Evolutionary conservation across 2,113 vertebrate species (phyloP).

Genomic region (Nerophis lumbriciformis): DNA sequence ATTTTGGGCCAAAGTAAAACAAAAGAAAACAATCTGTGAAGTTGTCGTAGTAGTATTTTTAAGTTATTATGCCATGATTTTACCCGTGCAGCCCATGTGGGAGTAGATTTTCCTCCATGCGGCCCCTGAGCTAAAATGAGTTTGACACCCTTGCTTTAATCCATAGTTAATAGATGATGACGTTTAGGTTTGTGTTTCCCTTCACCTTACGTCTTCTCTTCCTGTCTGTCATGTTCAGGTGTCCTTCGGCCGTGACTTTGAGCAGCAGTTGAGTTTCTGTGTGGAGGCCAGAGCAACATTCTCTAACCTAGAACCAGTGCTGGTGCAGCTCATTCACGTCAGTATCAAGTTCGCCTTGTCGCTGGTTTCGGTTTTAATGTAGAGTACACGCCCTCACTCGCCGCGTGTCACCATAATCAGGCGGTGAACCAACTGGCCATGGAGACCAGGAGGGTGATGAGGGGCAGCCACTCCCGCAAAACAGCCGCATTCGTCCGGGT

Average conservation of each 20-base stretch:
- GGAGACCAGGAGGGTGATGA: slow-evolving; percentile 94
- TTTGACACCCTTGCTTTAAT: too few species aligned
- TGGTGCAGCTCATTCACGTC: slow-evolving; percentile 93
- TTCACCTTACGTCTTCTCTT: background rate
- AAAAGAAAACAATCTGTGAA: too few species aligned
- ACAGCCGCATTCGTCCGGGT: slow-evolving; percentile 95
- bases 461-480: slow-evolving; percentile 91
- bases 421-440: slow-evolving; percentile 92
- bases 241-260: slow-evolving; percentile 95
- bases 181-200: background rate
- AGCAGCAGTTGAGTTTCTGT: slow-evolving; percentile 96
- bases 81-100: too few species aligned
- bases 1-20: too few species aligned
- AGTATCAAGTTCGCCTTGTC: slow-evolving; percentile 47
- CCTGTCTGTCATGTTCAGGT: slow-evolving; percentile 70
- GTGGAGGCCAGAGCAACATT: slow-evolving; percentile 93
- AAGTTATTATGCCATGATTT: too few species aligned
- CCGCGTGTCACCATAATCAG: slow-evolving; percentile 52
- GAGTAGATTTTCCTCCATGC: too few species aligned
- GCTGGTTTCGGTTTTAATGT: background rate
- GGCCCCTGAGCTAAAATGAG: too few species aligned
- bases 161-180: background rate
- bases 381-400: background rate
- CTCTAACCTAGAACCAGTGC: slow-evolving; percentile 91
- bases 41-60: too few species aligned